Evolutionary conservation across 1,140 invertebrate species (phyloP), one percentile per base, ranked within the genome.

Genomic region (Zophobas atratus): DNA sequence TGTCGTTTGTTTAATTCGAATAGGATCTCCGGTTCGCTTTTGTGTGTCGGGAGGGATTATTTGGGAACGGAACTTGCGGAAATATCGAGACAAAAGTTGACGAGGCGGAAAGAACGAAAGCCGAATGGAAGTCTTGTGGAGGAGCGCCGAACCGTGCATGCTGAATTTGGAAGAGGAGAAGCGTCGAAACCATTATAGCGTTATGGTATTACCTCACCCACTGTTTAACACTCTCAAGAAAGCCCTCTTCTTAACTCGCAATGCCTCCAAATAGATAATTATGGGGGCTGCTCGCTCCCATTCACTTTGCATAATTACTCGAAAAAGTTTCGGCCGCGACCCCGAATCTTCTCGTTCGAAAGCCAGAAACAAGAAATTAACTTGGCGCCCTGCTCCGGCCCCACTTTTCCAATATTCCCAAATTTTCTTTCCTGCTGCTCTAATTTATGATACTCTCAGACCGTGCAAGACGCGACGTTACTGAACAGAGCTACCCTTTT

Each of bases 71-170:
- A 81, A 81, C 76, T 78, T 80, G 78, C 80, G 77, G 79, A 78
- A 78, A 77, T 78, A 80, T 80, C 71, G 71, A 77, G 77, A 80
- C 74, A 78, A 80, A 80, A 80, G 77, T 79, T 81, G 80, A 81
- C 80, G 80, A 81, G 80, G 77, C 80, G 77, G 78, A 74, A 81
- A 81, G 80, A 79, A 79, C 75, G 70, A 73, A 81, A 75, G 70
- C 67, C 78, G 76, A 67, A 76, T 49, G 55, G 74, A 80, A 76
- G 75, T 76, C 77, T 80, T 79, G 77, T 75, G 77, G 75, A 70
- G 77, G 77, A 71, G 74, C 80, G 55, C 53, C 49, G 71, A 73
- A 73, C 49, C 71, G 71, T 73, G 71, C 71, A 73, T 73, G 71
- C 55, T 73, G 71, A 73, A 73, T 73, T 73, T 56, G 49, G 71